These are phyloP conservation scores for Equus quagga DNA, from an alignment of 2,113 vertebrate species.

Conservation along the genomic window DNA sequence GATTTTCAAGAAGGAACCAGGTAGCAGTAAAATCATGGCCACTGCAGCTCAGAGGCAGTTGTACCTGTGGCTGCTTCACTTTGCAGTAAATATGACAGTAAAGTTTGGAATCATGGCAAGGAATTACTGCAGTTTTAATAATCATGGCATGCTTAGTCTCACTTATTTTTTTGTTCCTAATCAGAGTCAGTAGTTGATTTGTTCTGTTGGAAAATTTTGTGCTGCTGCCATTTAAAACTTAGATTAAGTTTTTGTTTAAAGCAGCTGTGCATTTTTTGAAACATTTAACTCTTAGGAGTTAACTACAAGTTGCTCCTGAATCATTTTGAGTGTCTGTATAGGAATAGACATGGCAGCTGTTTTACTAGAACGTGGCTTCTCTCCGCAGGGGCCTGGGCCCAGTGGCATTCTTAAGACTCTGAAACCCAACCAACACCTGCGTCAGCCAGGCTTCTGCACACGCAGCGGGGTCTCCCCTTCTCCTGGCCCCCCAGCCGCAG, in stretches of 20 bases:
- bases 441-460: not conserved
- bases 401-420: not conserved
- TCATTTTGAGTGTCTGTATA: not conserved
- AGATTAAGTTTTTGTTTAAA: not conserved
- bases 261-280: not conserved
- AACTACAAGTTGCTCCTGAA: not conserved
- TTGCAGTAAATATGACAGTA: not conserved
- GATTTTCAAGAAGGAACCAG: not conserved
- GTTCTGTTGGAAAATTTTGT: not conserved
- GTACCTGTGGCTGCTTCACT: not conserved
- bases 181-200: not conserved
- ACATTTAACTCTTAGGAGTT: not conserved
- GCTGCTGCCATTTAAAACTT: not conserved
- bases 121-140: not conserved
- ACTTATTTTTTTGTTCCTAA: not conserved
- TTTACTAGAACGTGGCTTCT: not conserved
- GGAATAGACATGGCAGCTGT: not conserved
- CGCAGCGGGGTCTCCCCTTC: not conserved
- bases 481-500: fast-evolving
- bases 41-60: not conserved
- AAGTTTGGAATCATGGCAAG: not conserved
- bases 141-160: not conserved
- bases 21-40: not conserved
- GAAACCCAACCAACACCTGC: not conserved
- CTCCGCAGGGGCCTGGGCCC: not conserved